Evolutionary conservation across 2,888 invertebrate genomes (phyloP).

Genomic region (Eupithecia abbreviata): DNA sequence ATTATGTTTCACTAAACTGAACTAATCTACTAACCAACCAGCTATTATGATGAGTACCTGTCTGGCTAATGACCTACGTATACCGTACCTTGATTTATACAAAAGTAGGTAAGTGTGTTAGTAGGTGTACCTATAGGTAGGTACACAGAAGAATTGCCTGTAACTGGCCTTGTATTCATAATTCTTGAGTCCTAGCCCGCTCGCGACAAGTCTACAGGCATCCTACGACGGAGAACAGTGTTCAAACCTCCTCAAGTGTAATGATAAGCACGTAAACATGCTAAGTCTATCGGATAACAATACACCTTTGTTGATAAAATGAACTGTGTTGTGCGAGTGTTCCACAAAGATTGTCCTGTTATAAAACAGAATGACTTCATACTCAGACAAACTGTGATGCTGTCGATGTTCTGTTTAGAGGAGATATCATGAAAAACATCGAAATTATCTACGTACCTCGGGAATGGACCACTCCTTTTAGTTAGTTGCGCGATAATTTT

Average conservation of each 20-base stretch:
- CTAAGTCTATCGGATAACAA: constrained; percentile 41
- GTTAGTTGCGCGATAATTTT: constrained; percentile 94
- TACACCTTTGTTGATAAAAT: constrained; percentile 59
- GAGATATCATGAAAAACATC: constrained; percentile 54
- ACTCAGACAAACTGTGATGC: not conserved
- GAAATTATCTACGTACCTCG: constrained; percentile 87
- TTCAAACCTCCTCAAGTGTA: not conserved
- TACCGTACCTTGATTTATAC: not conserved
- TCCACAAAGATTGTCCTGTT: not conserved
- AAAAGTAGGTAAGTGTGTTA: not conserved
- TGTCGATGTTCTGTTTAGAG: not conserved
- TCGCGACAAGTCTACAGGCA: not conserved
- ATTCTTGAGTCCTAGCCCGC: constrained; percentile 8
- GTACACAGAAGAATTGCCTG: not conserved
- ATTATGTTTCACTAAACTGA: not conserved
- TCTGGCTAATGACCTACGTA: not conserved
- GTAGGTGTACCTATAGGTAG: not conserved
- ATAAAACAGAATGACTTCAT: constrained; percentile 4
- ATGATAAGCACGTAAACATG: constrained; percentile 15
- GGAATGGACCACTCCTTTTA: constrained; percentile 96
- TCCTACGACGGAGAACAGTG: not conserved
- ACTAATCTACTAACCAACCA: not conserved
- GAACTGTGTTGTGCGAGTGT: constrained; percentile 16
- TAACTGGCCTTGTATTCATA: not conserved
- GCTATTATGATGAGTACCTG: not conserved